A percentile compares a stretch with the other conserved stretches of the same genome.
Conservation (phyloP, 2,888 invertebrate species). For the Heliconius ismenius region DNA sequence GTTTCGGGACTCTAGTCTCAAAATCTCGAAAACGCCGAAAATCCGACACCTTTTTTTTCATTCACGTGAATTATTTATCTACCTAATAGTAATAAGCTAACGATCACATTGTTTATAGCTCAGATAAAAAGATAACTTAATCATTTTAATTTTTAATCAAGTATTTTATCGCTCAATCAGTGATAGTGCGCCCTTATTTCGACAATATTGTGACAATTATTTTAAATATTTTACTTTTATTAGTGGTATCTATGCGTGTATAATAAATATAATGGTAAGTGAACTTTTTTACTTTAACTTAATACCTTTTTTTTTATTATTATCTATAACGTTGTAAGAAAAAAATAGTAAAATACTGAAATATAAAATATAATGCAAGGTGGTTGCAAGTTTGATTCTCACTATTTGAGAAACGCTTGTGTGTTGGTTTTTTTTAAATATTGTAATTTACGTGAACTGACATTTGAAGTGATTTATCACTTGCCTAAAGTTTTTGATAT, state of each 20-base stretch:
- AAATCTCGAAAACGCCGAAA: no score
- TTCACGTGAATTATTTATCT: not conserved
- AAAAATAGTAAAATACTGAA: no score
- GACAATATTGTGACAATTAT: conserved; percentile 13
- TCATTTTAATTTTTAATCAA: conserved; percentile 20
- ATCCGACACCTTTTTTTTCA: no score
- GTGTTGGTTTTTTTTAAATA: no score
- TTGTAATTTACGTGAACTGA: no score
- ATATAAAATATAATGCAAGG: no score
- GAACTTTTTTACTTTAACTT: not conserved
- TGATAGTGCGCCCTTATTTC: conserved; percentile 30
- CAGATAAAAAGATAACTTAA: conserved; percentile 23
- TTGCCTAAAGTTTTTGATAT: no score
- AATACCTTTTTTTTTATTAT: not conserved
- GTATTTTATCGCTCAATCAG: conserved; percentile 18
- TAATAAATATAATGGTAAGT: conserved; percentile 27
- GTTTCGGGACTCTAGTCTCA: no score
- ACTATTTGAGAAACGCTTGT: no score
- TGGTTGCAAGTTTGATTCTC: no score
- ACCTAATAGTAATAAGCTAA: not conserved
- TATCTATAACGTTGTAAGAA: not conserved
- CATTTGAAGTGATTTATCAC: no score
- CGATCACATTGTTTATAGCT: conserved; percentile 14
- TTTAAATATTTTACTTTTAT: not conserved
- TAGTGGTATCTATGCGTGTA: not conserved